phyloP scores from a whole-genome alignment of 2,888 invertebrate species.

The Pammene aurita region DNA sequence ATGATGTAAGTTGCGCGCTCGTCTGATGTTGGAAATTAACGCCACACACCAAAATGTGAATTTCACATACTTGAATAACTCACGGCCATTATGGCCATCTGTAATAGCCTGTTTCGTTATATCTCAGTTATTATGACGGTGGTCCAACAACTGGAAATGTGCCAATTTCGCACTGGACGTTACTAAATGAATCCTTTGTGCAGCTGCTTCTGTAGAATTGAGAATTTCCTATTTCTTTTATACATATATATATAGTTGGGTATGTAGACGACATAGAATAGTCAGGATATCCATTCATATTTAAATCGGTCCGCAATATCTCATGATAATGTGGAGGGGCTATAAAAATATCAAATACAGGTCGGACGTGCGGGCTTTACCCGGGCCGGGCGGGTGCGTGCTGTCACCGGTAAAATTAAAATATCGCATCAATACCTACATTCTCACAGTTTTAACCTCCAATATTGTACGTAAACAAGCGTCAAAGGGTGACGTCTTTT shows the following conservation, averaged over 20 bases:
- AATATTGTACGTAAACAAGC: slow-evolving; percentile 42
- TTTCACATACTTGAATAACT: slow-evolving; percentile 59
- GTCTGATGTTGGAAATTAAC: slow-evolving; percentile 63
- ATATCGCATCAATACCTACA: slow-evolving; percentile 62
- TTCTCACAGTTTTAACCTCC: slow-evolving; percentile 53
- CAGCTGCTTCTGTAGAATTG: slow-evolving; percentile 1
- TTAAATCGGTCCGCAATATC: slow-evolving; percentile 75
- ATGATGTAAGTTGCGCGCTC: slow-evolving; percentile 63
- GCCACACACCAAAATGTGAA: slow-evolving; percentile 58
- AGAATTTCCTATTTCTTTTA: background rate
- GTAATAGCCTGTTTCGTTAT: slow-evolving; percentile 46
- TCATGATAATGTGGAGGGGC: slow-evolving; percentile 74
- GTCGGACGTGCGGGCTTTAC: slow-evolving; percentile 51
- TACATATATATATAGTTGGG: background rate
- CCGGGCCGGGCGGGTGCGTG: slow-evolving; percentile 45
- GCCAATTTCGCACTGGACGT: slow-evolving; percentile 24
- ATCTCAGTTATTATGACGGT: slow-evolving; percentile 37
- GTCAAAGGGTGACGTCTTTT: background rate
- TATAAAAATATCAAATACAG: slow-evolving; percentile 80
- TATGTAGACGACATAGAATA: slow-evolving; percentile 59
- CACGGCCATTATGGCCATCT: slow-evolving; percentile 48
- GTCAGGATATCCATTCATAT: slow-evolving; percentile 73
- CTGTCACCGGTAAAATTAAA: slow-evolving; percentile 67
- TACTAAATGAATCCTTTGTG: background rate
- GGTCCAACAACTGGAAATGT: slow-evolving; percentile 23